These are phyloP conservation scores for Pedetes capensis DNA, from an alignment of 2,113 vertebrate genomes.

Conservation along the genomic window DNA sequence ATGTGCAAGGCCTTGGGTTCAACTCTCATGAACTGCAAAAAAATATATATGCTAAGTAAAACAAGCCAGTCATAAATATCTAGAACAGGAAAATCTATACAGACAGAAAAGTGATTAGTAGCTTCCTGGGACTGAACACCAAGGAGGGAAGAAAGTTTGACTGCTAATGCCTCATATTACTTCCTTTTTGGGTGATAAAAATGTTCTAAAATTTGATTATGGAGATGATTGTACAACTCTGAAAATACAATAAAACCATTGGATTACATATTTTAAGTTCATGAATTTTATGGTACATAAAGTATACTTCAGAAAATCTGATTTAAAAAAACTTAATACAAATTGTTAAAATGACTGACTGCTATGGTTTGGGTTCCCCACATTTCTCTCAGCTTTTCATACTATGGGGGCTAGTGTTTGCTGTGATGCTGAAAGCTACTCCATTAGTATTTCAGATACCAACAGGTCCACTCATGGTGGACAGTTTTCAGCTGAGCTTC, in stretches of 20 bases:
- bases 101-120: not conserved
- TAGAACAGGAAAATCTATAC: not conserved
- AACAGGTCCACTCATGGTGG: too few species aligned
- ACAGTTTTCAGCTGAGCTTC: too few species aligned
- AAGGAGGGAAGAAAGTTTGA: not conserved
- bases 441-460: too few species aligned
- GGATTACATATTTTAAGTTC: not conserved
- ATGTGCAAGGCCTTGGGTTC: too few species aligned
- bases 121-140: accelerated
- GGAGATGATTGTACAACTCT: not conserved
- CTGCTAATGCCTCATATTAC: not conserved
- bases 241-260: not conserved
- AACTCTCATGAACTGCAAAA: not conserved
- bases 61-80: not conserved
- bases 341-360: not conserved
- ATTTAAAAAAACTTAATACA: not conserved
- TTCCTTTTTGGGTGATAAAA: not conserved
- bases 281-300: not conserved
- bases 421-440: too few species aligned
- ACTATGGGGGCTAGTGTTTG: too few species aligned
- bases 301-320: not conserved
- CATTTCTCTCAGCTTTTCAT: too few species aligned
- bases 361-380: not conserved
- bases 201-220: not conserved
- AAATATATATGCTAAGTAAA: not conserved